Base-by-base conservation (phyloP, 2,113 vertebrate genomes). In the Archilochus colubris region DNA sequence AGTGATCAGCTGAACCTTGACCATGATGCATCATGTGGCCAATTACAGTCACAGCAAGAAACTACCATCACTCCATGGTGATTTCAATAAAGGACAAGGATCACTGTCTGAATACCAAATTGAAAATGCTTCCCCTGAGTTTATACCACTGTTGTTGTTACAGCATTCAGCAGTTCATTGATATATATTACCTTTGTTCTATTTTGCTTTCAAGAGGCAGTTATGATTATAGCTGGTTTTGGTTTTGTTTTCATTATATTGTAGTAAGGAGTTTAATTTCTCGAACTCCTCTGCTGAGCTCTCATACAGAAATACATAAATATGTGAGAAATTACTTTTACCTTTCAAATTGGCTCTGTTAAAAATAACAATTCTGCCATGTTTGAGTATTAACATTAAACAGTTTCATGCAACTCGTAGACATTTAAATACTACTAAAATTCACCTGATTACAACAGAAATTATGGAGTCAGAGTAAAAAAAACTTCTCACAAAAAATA, bases 11-110 rank as follows among this genome's bases (percentile, higher is more conserved):
- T 63, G 27, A 54, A 64, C 31, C 22, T 27, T 58, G 38, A 43
- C 12, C 1, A 0, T n/a, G 20, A 30, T 2, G 9, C 3, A 59
- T 14, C 21, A n/a, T 16, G 48, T 7, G 10, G 46, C 5, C 3
- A 59, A 44, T n/a, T 50, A 54, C 22, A 80, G 22, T 11, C 10
- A 13, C 27, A 63, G 43, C 36, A 69, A 33, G 50, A 88, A 69
- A 64, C 24, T n/a, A 7, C 53, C 31, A 3, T 28, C 10, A 50
- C 27, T 50, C 17, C 33, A 36, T 25, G 23, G 25, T 55, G 33
- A 55, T n/a, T 64, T 76, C 44, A 75, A 46, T 40, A 69, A 54
- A 54, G n/a, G 40, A 38, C 25, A 50, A 4, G 14, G 5, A 38
- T 3, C 8, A 18, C 3, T 28, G 5, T 62, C 54, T 61, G 43